A percentile compares a stretch with the other conserved stretches of the same genome.
These are phyloP conservation scores for Mesitornis unicolor DNA, from an alignment of 2,113 vertebrate genomes.

Conservation along the genomic window DNA sequence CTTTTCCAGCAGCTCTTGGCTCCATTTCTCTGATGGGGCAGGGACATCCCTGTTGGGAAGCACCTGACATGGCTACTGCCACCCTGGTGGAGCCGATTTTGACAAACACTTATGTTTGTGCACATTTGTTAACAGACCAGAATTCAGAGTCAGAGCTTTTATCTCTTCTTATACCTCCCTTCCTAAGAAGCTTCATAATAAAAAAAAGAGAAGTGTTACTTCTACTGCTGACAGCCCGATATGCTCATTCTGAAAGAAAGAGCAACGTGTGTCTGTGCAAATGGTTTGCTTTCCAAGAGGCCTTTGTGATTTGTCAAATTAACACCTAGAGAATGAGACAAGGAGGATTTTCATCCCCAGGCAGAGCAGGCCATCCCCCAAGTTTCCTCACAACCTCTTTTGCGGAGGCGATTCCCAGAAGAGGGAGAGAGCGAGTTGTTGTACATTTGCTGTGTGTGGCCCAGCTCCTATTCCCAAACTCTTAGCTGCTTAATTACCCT, in stretches of 20 bases:
- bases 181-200: background rate
- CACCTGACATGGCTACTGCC: background rate
- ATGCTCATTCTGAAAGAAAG: background rate
- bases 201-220: background rate
- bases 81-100: background rate
- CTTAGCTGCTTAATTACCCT: conserved; percentile 72
- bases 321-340: conserved; percentile 60
- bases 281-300: conserved; percentile 5
- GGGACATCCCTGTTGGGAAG: background rate
- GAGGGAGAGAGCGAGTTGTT: background rate
- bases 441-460: conserved; percentile 67
- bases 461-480: conserved; percentile 18
- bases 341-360: conserved; percentile 34
- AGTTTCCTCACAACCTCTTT: conserved; percentile 45
- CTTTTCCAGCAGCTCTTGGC: background rate
- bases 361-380: conserved; percentile 21
- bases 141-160: background rate
- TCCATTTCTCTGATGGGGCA: background rate
- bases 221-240: background rate
- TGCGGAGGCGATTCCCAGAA: conserved; percentile 20
- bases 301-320: conserved; percentile 75
- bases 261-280: background rate
- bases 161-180: background rate
- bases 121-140: background rate
- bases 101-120: fast-evolving